Conservation (phyloP, 2,797 vertebrate species). For the Hirundo rustica region DNA sequence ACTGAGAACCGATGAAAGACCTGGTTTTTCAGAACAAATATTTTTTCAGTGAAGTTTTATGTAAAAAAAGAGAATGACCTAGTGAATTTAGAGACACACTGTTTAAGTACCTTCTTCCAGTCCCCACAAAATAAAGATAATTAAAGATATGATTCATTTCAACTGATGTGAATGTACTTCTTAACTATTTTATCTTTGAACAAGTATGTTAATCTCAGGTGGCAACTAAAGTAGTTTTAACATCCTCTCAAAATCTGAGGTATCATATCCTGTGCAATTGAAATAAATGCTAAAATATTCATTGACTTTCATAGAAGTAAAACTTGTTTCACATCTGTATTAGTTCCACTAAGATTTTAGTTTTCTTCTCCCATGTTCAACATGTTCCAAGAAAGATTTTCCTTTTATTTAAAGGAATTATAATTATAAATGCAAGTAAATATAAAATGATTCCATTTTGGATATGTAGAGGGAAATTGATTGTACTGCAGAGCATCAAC, state of each 20-base stretch:
- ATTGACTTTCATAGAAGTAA: not conserved
- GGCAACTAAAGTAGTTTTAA: not conserved
- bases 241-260: not conserved
- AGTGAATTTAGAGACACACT: not conserved
- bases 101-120: not conserved
- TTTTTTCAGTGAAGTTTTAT: not conserved
- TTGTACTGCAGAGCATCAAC: not conserved
- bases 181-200: not conserved
- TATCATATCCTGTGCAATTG: not conserved
- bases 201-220: not conserved
- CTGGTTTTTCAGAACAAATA: not conserved
- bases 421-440: not conserved
- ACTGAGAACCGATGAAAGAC: not conserved
- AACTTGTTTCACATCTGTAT: not conserved
- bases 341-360: not conserved
- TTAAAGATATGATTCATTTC: not conserved
- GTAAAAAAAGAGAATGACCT: not conserved
- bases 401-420: not conserved
- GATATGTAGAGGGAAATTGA: not conserved
- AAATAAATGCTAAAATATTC: not conserved
- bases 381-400: not conserved
- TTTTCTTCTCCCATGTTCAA: not conserved
- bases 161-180: not conserved
- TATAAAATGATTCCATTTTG: not conserved
- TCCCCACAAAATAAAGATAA: not conserved